Conservation (phyloP, 2,797 vertebrate species). For the Mus spretus region DNA sequence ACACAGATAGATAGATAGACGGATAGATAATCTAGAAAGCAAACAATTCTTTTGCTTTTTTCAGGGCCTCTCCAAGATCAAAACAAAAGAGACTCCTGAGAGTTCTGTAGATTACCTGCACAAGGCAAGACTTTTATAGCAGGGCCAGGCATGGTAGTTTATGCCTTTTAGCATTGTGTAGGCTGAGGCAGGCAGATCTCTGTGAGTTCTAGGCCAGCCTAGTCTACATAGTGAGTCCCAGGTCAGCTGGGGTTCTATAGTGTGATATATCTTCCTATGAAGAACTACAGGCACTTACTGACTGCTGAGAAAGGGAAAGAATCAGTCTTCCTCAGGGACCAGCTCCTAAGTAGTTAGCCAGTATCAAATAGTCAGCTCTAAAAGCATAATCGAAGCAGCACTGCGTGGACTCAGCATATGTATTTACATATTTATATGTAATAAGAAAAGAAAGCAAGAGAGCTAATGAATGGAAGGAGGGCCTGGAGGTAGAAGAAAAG, state of each 20-base stretch:
- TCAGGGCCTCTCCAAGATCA: not conserved
- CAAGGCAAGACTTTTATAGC: not conserved
- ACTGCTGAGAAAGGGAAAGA: not conserved
- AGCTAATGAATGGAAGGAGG: not conserved
- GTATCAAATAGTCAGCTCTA: not conserved
- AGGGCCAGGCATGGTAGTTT: not conserved
- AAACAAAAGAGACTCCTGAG: not conserved
- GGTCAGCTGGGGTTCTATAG: not conserved
- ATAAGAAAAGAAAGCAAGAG: not conserved
- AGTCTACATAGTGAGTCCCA: not conserved
- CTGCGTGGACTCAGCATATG: not conserved
- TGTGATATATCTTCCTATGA: not conserved
- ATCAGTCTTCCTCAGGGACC: not conserved
- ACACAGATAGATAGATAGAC: no score
- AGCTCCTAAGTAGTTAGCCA: not conserved
- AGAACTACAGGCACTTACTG: not conserved
- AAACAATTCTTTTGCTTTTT: not conserved
- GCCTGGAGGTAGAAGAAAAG: not conserved
- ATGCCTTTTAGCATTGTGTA: not conserved
- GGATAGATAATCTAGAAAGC: not conserved
- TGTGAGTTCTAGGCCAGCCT: not conserved
- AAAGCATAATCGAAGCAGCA: not conserved
- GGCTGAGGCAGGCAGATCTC: not conserved
- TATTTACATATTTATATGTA: not conserved
- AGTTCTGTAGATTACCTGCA: not conserved